Conservation (phyloP, 2,888 invertebrate genomes). For the Fragum sueziense region DNA sequence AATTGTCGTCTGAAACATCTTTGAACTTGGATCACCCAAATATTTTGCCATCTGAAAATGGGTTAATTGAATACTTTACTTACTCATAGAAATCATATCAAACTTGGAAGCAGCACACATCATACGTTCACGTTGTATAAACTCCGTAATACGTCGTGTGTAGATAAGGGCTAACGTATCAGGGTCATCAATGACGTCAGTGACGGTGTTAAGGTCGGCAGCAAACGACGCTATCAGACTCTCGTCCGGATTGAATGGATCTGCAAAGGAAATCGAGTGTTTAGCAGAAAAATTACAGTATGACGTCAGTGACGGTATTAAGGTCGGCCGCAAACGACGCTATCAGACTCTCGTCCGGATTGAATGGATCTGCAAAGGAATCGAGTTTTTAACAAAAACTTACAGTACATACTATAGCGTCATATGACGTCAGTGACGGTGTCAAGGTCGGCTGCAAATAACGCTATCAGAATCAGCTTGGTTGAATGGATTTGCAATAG, state of each 20-base stretch:
- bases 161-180: background rate
- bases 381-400: background rate
- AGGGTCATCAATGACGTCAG: background rate
- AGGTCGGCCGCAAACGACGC: background rate
- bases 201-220: background rate
- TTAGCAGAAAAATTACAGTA: background rate
- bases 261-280: background rate
- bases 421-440: background rate
- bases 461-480: background rate
- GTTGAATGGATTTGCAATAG: too few species aligned
- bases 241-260: background rate
- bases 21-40: too few species aligned
- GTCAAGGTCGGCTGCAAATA: background rate
- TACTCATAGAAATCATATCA: constrained; percentile 11
- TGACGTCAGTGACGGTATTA: background rate
- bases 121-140: constrained; percentile 7
- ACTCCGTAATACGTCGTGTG: constrained; percentile 2
- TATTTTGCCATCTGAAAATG: too few species aligned
- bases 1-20: too few species aligned
- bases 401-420: background rate
- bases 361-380: constrained; percentile 5
- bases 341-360: background rate
- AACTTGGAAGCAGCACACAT: constrained; percentile 13
- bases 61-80: background rate
- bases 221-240: background rate